A percentile compares a stretch with the other conserved stretches of the same genome.
These are phyloP conservation scores for Campylomormyrus tamandua DNA, from an alignment of 2,113 vertebrate genomes.

Conservation along the genomic window DNA sequence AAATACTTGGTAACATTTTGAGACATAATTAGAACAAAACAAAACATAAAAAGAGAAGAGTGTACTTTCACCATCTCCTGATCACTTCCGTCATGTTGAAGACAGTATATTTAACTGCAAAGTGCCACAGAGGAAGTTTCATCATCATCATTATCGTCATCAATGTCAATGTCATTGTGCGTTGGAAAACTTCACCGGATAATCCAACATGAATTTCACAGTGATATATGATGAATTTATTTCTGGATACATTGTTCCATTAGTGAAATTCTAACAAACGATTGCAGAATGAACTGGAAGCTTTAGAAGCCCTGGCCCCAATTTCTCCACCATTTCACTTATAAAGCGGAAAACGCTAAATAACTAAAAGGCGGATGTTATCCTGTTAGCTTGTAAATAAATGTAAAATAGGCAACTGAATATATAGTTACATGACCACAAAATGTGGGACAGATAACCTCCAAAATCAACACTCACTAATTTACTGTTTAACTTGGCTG, in stretches of 20 bases:
- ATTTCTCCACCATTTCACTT: background rate
- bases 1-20: background rate
- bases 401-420: background rate
- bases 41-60: background rate
- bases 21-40: background rate
- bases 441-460: background rate
- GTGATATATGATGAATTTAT: background rate
- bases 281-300: background rate
- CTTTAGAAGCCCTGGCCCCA: background rate
- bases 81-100: background rate
- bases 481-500: background rate
- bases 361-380: background rate
- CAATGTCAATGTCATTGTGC: background rate
- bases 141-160: background rate
- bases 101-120: no score
- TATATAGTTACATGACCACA: background rate
- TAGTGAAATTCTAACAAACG: background rate
- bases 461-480: background rate
- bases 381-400: background rate
- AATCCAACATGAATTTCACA: background rate
- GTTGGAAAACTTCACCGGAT: background rate
- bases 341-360: background rate
- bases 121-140: background rate
- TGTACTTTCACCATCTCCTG: background rate
- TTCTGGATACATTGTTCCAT: background rate